phyloP scores from a whole-genome alignment of 2,888 invertebrate species.

The Leucophora obtusa region DNA sequence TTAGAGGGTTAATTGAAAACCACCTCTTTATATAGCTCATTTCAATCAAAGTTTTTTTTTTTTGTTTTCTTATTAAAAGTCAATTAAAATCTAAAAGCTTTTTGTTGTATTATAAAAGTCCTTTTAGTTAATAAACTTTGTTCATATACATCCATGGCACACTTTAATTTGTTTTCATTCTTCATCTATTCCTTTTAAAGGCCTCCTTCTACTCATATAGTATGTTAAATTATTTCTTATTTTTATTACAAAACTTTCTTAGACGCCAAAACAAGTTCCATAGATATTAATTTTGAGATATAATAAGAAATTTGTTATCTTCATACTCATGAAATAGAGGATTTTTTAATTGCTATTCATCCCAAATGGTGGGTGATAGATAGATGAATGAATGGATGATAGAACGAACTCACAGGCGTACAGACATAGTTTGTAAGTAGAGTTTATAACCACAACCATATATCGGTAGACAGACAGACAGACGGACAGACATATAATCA shows the following conservation, averaged over 20 bases:
- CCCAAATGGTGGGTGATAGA: slow-evolving; percentile 27
- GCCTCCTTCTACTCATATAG: background rate
- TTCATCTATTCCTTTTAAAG: background rate
- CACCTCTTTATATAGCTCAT: too few relatives aligned
- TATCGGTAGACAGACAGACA: background rate
- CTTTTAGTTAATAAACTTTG: background rate
- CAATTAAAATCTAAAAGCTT: too few relatives aligned
- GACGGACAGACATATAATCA: slow-evolving; percentile 11
- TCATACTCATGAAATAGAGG: slow-evolving; percentile 11
- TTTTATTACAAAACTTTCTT: background rate
- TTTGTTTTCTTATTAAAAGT: too few relatives aligned
- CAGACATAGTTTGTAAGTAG: background rate
- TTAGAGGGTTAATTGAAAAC: too few relatives aligned
- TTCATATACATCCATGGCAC: slow-evolving; percentile 6
- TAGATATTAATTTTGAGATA: background rate
- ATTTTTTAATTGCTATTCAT: slow-evolving; percentile 47
- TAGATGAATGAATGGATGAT: slow-evolving; percentile 8
- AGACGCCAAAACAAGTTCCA: background rate
- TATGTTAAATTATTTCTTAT: background rate
- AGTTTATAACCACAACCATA: background rate
- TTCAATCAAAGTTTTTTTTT: too few relatives aligned
- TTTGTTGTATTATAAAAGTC: too few relatives aligned
- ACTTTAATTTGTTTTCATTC: background rate
- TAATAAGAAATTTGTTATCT: background rate
- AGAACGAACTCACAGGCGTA: background rate